Conservation (phyloP, 2,797 vertebrate genomes). For the Acropternis orthonyx region DNA sequence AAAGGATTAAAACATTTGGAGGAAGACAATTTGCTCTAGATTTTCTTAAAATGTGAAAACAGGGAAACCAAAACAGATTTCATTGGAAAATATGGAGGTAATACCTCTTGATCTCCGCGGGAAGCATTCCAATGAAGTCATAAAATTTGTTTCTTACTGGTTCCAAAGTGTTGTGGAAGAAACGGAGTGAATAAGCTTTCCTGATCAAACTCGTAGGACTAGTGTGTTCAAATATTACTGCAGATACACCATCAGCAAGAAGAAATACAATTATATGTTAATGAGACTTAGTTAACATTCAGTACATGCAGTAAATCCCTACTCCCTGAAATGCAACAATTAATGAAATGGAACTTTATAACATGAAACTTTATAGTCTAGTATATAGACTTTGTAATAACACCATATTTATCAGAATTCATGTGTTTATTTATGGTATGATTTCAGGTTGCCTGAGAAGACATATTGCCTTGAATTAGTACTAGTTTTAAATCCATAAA, state of each 20-base stretch:
- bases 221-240: conserved; percentile 15
- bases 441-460: not conserved
- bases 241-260: not conserved
- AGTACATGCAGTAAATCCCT: not conserved
- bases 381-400: not conserved
- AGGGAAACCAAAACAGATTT: not conserved
- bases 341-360: not conserved
- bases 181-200: not conserved
- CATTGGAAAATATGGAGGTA: not conserved
- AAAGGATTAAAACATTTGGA: not conserved
- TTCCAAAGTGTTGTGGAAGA: not conserved
- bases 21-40: not conserved
- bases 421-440: not conserved
- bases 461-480: not conserved
- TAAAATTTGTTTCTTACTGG: not conserved
- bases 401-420: not conserved
- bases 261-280: not conserved
- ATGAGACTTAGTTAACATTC: not conserved
- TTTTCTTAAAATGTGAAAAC: conserved; percentile 5
- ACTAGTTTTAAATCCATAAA: not conserved
- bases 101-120: not conserved
- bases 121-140: not conserved
- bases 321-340: not conserved
- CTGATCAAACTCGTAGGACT: not conserved
- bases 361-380: not conserved